These are phyloP conservation scores for Drosophila arawakana DNA, from an alignment of 1,140 invertebrate genomes.

Conservation along the genomic window DNA sequence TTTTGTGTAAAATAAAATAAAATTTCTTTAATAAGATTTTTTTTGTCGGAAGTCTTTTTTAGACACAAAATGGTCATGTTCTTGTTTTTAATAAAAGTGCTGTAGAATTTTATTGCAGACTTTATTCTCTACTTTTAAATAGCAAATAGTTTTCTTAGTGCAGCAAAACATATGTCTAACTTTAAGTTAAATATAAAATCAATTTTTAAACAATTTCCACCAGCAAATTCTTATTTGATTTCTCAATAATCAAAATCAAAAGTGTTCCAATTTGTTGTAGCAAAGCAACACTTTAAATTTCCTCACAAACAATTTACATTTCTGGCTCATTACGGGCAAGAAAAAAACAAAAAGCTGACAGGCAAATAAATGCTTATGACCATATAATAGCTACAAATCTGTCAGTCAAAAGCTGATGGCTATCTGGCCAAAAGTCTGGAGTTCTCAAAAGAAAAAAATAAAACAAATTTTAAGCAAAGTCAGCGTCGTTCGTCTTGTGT, in stretches of 20 bases:
- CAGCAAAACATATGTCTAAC: no score
- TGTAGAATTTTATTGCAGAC: no score
- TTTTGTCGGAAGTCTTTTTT: no score
- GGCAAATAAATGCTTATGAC: conserved; percentile 57
- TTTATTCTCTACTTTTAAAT: no score
- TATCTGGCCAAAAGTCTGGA: conserved; percentile 20
- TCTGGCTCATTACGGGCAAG: conserved; percentile 29
- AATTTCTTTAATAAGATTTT: no score
- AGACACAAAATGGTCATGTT: no score
- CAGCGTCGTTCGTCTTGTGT: conserved; percentile 1
- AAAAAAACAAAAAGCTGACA: conserved; percentile 37
- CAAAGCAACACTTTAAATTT: conserved; percentile 30
- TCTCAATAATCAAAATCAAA: no score
- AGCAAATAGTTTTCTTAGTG: no score
- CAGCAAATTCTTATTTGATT: neutral
- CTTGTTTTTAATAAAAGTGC: no score
- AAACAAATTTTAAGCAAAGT: conserved; percentile 11
- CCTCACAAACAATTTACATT: conserved; percentile 18
- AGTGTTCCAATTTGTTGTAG: neutral
- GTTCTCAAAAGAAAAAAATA: conserved; percentile 7
- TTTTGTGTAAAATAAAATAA: no score
- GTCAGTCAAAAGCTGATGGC: conserved; percentile 61
- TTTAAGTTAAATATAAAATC: no score
- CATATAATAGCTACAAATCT: conserved; percentile 75
- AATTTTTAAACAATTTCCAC: no score